Base-by-base conservation (phyloP, 2,797 vertebrate genomes). In the Thunnus albacares region DNA sequence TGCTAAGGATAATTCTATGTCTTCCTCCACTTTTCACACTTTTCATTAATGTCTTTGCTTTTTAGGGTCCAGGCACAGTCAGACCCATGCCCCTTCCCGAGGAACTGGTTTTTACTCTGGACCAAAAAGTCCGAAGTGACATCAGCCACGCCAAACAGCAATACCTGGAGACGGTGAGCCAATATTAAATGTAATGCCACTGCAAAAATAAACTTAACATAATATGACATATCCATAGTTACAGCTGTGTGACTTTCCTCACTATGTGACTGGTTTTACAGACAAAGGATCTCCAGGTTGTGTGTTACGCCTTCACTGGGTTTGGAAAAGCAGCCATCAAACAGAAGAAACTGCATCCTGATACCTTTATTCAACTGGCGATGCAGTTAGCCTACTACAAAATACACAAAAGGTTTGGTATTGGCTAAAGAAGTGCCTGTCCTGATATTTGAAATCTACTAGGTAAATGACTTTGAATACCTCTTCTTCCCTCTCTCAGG, bases 361-460 rank as follows among this genome's bases (percentile, higher is more conserved):
- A 99, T 87, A 97, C 97, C 0, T 99, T 98, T 89, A 89, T 99
- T 72, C 98, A 99, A 86, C 95, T 99, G 74, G 97, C 97, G 1
- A 95, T 99, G 87, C 98, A 99, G 93, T 86, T 99, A 58, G 95
- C 97, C 24, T 98, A 96, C 92, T 97, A 97, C 81, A 97, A 92
- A 67, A 87, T 95, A 63, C 94, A 99, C 52, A 95, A 96, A 78
- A 92, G 92, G 98, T 99, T 92, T 86, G 17, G 93, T 13, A 28
- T 58, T 5, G 0, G 4, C 35, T 41, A n/a, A n/a, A 68, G 13
- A 43, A 24, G 55, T 28, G n/a, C 18, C 11, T 60, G 28, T 7
- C n/a, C 4, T 62, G 18, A 71, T 51, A 67, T 33, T 62, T 74
- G 2, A 71, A 20, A 15, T 45, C 1, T 53, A 22, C 15, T 14